These are phyloP conservation scores for Linyphia triangularis DNA, from an alignment of 2,888 invertebrate species.

Conservation along the genomic window DNA sequence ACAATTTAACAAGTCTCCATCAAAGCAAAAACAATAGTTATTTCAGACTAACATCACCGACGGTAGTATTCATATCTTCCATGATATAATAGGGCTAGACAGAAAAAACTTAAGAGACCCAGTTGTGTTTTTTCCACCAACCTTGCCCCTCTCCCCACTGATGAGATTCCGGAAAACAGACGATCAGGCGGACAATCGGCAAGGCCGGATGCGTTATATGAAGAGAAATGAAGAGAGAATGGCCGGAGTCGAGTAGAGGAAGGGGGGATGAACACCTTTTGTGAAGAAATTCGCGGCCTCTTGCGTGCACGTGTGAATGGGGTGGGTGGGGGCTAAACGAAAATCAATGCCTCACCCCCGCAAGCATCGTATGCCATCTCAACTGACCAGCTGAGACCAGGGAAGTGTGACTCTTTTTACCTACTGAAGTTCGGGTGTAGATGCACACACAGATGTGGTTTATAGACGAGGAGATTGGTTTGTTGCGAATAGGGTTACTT, in stretches of 20 bases:
- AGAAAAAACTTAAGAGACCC: too few species aligned
- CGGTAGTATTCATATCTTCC: too few species aligned
- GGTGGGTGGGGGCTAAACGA: constrained; percentile 50
- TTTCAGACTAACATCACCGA: too few species aligned
- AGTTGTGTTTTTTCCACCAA: too few species aligned
- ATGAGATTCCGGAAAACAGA: constrained; percentile 54
- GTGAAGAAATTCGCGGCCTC: constrained; percentile 39
- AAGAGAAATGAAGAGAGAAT: constrained; percentile 51
- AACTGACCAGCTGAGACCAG: constrained; percentile 67
- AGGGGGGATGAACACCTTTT: constrained; percentile 43
- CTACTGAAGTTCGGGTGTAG: constrained; percentile 50
- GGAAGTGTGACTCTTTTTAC: constrained; percentile 32
- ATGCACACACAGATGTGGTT: too few species aligned
- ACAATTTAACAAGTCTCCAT: too few species aligned
- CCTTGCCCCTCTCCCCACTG: constrained; percentile 25
- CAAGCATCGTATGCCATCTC: constrained; percentile 17
- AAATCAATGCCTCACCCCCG: constrained; percentile 67
- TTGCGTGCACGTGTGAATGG: constrained; percentile 1
- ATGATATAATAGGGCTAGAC: too few species aligned
- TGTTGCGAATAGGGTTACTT: too few species aligned
- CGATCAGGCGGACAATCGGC: constrained; percentile 66
- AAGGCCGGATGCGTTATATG: constrained; percentile 27
- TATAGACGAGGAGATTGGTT: too few species aligned
- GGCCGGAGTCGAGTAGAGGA: constrained; percentile 19
- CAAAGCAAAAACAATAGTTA: too few species aligned